These are phyloP conservation scores for Oligia fasciuncula DNA, from an alignment of 2,888 invertebrate genomes.

Conservation along the genomic window DNA sequence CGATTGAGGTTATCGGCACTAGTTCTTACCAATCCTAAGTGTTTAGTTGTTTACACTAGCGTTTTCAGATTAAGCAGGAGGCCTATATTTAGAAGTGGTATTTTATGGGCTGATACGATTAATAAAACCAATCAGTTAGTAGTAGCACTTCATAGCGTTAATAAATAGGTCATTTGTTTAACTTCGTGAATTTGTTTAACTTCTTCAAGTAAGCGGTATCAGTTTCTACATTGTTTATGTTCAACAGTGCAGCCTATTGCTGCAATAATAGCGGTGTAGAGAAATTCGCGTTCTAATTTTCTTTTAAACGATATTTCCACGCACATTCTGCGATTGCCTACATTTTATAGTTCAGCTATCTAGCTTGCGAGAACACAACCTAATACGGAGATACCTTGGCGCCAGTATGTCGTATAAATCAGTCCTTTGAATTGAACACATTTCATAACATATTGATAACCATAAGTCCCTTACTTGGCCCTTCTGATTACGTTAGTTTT, in stretches of 20 bases:
- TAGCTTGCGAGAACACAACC: slow-evolving; percentile 34
- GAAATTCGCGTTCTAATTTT: slow-evolving; percentile 29
- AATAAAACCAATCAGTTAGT: slow-evolving; percentile 20
- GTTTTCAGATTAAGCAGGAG: slow-evolving; percentile 5
- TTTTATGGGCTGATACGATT: slow-evolving; percentile 29
- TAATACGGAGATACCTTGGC: slow-evolving; percentile 48
- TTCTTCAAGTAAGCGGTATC: slow-evolving; percentile 8
- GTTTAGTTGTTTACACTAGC: background rate
- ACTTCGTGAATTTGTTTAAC: slow-evolving; percentile 1
- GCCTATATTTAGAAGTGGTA: slow-evolving; percentile 22
- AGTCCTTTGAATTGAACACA: slow-evolving; percentile 33
- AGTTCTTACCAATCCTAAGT: background rate
- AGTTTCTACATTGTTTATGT: slow-evolving; percentile 21
- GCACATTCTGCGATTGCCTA: slow-evolving; percentile 18
- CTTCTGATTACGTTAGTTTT: slow-evolving; percentile 30
- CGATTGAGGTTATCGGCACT: slow-evolving; percentile 1
- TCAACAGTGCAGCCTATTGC: slow-evolving; percentile 8
- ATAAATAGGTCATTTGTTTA: slow-evolving; percentile 12
- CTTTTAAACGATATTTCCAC: slow-evolving; percentile 35
- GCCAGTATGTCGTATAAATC: slow-evolving; percentile 50
- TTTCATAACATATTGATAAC: slow-evolving; percentile 56
- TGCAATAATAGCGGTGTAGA: slow-evolving; percentile 15
- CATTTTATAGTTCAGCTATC: slow-evolving; percentile 21
- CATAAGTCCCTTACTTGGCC: slow-evolving; percentile 22
- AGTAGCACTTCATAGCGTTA: background rate